phyloP scores from a whole-genome alignment of 2,888 invertebrate genomes.

The Drosophila anomelani region DNA sequence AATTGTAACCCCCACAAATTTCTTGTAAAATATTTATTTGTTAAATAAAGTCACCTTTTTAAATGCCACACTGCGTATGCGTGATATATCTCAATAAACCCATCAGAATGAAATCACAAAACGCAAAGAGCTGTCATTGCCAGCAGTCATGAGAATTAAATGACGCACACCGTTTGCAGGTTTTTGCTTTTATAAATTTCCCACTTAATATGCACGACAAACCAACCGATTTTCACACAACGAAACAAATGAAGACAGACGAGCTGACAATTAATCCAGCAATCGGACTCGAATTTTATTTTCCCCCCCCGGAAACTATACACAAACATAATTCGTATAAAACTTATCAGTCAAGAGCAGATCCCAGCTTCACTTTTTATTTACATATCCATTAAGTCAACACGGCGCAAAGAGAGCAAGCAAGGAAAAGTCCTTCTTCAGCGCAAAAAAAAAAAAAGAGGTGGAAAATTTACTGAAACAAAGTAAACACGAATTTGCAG shows the following conservation, averaged over 20 bases:
- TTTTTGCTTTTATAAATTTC: constrained; percentile 22
- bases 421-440: constrained; percentile 22
- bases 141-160: constrained; percentile 31
- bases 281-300: constrained; percentile 41
- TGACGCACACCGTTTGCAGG: constrained; percentile 10
- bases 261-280: constrained; percentile 59
- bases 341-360: constrained; percentile 38
- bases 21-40: too few species aligned
- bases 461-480: constrained; percentile 46
- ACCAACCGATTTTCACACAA: constrained; percentile 36
- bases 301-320: constrained; percentile 11
- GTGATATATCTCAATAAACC: constrained; percentile 9
- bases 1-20: too few species aligned
- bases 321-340: constrained; percentile 7
- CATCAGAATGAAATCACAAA: background rate
- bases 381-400: constrained; percentile 54
- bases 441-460: constrained; percentile 16
- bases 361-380: constrained; percentile 26
- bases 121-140: constrained; percentile 27
- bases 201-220: constrained; percentile 41
- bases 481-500: constrained; percentile 70
- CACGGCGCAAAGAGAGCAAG: constrained; percentile 24
- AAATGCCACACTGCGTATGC: constrained; percentile 23
- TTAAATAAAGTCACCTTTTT: background rate
- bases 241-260: constrained; percentile 53